Evolutionary conservation across 2,888 invertebrate species (phyloP).

Genomic region (Eremobia ochroleuca): DNA sequence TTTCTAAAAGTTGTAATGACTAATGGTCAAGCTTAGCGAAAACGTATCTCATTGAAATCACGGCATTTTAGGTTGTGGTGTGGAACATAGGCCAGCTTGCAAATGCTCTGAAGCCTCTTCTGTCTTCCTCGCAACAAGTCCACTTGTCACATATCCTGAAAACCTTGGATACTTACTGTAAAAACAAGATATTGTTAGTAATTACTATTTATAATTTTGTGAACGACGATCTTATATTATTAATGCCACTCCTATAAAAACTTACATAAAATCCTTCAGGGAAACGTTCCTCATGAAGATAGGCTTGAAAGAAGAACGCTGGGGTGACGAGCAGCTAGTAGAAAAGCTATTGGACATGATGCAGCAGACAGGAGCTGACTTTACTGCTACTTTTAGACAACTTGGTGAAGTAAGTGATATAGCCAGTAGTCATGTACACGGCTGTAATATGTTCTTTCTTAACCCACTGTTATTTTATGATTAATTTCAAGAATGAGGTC

Average conservation of each 20-base stretch:
- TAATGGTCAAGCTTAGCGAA: not conserved
- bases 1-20: not conserved
- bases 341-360: conserved; percentile 91
- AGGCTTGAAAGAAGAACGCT: conserved; percentile 86
- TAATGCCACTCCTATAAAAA: not conserved
- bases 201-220: not conserved
- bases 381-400: conserved; percentile 91
- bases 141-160: conserved; percentile 86
- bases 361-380: conserved; percentile 92
- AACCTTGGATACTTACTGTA: conserved; percentile 87
- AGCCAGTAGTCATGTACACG: too few species aligned
- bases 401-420: conserved; percentile 85
- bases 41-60: conserved; percentile 1
- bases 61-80: conserved; percentile 84
- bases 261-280: conserved; percentile 66
- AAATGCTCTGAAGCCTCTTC: conserved; percentile 89
- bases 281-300: conserved; percentile 91
- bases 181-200: conserved; percentile 88
- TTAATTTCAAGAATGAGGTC: not conserved
- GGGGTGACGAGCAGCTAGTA: conserved; percentile 88
- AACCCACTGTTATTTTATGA: not conserved
- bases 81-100: conserved; percentile 92
- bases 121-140: conserved; percentile 85
- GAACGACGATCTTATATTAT: too few species aligned
- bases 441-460: not conserved